Percentiles rank a stretch among this genome's conserved stretches.
Evolutionary conservation across 2,888 invertebrate species (phyloP).

Genomic region (Axea sp.): DNA sequence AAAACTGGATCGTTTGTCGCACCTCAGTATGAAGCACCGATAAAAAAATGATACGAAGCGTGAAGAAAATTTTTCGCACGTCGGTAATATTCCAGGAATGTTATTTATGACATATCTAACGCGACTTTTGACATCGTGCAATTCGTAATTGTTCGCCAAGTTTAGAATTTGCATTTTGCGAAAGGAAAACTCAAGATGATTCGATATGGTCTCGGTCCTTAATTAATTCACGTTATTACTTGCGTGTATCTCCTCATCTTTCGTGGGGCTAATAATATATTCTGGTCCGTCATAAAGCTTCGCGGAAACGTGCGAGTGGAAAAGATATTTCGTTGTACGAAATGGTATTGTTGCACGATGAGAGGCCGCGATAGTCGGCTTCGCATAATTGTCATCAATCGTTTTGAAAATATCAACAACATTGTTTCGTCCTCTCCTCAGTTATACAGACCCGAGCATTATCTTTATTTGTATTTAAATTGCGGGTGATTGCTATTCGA

Average conservation of each 20-base stretch:
- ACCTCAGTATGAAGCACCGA: too few relatives aligned
- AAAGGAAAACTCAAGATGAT: too few relatives aligned
- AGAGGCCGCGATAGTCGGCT: slow-evolving; percentile 20
- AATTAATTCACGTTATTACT: slow-evolving; percentile 48
- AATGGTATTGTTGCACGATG: slow-evolving; percentile 37
- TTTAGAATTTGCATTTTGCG: too few relatives aligned
- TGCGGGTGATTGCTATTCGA: slow-evolving; percentile 16
- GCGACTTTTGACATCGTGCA: too few relatives aligned
- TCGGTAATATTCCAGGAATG: too few relatives aligned
- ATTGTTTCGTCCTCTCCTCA: too few relatives aligned
- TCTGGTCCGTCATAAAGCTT: slow-evolving; percentile 35
- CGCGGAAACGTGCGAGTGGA: slow-evolving; percentile 17
- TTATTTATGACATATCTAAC: too few relatives aligned
- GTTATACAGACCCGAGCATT: neutral
- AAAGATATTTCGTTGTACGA: slow-evolving; percentile 24
- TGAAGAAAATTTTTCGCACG: too few relatives aligned
- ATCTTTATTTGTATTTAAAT: slow-evolving; percentile 42
- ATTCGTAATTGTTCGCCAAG: too few relatives aligned
- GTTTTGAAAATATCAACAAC: slow-evolving; percentile 24
- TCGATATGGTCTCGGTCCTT: too few relatives aligned
- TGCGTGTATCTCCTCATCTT: slow-evolving; percentile 31
- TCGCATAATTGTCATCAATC: slow-evolving; percentile 52
- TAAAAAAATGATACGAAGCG: too few relatives aligned
- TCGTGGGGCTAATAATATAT: slow-evolving; percentile 23
- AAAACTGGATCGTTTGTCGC: too few relatives aligned